A percentile compares a stretch with the other conserved stretches of the same genome.
These are phyloP conservation scores for Microcebus tavaratra DNA, from an alignment of 2,113 vertebrate genomes.

Conservation along the genomic window DNA sequence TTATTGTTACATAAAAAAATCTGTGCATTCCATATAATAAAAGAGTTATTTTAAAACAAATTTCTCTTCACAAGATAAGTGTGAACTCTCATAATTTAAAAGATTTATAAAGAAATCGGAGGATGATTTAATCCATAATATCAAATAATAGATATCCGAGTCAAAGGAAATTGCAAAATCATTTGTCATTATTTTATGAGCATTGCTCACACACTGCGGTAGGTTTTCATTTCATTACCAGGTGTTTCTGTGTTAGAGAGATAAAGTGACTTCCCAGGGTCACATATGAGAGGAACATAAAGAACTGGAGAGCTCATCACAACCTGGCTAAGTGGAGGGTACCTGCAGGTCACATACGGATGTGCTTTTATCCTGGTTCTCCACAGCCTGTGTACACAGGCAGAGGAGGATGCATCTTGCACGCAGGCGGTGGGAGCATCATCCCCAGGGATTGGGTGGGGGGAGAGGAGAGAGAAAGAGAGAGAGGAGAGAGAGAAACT, in stretches of 20 bases:
- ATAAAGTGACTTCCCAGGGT: conserved; percentile 39
- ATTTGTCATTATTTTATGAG: conserved; percentile 50
- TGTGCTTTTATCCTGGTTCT: background rate
- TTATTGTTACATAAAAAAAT: conserved; percentile 4
- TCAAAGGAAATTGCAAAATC: conserved; percentile 62
- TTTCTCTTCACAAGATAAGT: conserved; percentile 15
- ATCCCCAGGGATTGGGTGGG: accelerated
- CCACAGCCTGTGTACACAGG: too few species aligned
- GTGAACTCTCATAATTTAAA: conserved; percentile 42
- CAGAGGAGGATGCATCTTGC: background rate
- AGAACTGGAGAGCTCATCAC: background rate
- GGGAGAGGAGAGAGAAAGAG: background rate
- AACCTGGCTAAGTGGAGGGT: background rate
- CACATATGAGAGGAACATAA: background rate
- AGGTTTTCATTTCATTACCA: conserved; percentile 37
- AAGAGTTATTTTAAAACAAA: background rate
- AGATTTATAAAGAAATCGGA: conserved; percentile 47
- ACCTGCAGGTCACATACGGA: background rate
- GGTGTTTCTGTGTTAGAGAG: conserved; percentile 45
- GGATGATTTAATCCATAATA: conserved; percentile 44
- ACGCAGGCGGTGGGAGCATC: background rate
- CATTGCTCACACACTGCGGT: background rate
- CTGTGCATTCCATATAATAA: background rate
- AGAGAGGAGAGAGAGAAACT: background rate
- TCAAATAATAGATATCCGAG: conserved; percentile 42